Percentiles rank a stretch among this genome's conserved stretches.
Conservation (phyloP, 2,888 invertebrate species). For the Cetonia aurata region DNA sequence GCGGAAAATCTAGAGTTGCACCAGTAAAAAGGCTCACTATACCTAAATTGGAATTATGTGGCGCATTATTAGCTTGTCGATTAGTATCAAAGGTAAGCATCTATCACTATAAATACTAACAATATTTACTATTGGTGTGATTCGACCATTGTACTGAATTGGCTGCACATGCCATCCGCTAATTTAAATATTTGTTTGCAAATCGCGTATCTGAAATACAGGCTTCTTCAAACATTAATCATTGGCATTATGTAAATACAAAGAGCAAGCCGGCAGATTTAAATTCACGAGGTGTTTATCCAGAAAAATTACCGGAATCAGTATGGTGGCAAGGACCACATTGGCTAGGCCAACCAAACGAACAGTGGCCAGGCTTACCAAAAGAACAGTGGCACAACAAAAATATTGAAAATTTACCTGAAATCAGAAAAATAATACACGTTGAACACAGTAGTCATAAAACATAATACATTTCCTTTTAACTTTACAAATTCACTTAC, state of each 20-base stretch:
- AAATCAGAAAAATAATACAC: background rate
- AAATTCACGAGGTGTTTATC: slow-evolving; percentile 24
- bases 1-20: slow-evolving; percentile 47
- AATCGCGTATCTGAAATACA: slow-evolving; percentile 26
- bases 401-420: background rate
- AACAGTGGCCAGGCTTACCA: background rate
- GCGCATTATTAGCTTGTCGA: slow-evolving; percentile 24
- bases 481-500: background rate
- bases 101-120: background rate
- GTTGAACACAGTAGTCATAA: background rate
- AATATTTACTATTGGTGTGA: slow-evolving; percentile 24
- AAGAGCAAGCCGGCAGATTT: background rate
- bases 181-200: slow-evolving; percentile 35
- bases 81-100: slow-evolving; percentile 1
- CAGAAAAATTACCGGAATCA: background rate
- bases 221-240: too few relatives aligned
- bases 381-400: background rate
- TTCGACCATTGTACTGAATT: slow-evolving; percentile 30
- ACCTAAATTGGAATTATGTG: slow-evolving; percentile 48
- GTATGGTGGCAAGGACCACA: slow-evolving; percentile 24
- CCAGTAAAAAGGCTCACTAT: slow-evolving; percentile 44
- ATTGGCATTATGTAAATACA: too few relatives aligned
- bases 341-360: slow-evolving; percentile 4
- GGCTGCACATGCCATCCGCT: slow-evolving; percentile 9
- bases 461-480: background rate